phyloP scores from a whole-genome alignment of 1,140 invertebrate species.

The Drosophila bocqueti region DNA sequence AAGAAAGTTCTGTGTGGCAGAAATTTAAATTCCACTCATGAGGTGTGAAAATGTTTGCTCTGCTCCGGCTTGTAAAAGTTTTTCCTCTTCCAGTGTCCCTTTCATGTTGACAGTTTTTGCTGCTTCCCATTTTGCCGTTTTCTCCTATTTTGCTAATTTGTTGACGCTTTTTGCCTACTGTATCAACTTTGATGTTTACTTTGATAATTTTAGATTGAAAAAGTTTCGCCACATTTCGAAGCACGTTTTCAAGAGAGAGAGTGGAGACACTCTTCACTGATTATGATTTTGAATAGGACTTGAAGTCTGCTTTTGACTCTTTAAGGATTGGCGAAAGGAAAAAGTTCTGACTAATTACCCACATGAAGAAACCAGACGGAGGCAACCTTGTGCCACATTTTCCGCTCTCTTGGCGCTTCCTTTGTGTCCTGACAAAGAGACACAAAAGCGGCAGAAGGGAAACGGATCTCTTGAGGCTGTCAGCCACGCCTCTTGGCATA shows the following conservation, averaged over 20 bases:
- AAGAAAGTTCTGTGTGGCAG: constrained; percentile 12
- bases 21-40: constrained; percentile 79
- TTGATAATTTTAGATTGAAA: constrained; percentile 82
- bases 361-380: constrained; percentile 11
- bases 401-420: constrained; percentile 8
- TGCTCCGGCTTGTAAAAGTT: constrained; percentile 51
- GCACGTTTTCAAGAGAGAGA: constrained; percentile 21
- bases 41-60: constrained; percentile 71
- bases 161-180: constrained; percentile 37
- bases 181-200: constrained; percentile 75
- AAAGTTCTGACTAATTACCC: constrained; percentile 37
- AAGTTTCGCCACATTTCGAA: constrained; percentile 51
- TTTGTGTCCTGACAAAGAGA: constrained; percentile 12
- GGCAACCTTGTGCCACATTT: constrained; percentile 66
- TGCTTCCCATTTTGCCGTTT: constrained; percentile 20
- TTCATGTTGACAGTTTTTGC: constrained; percentile 54
- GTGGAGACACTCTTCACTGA: neutral
- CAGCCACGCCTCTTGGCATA: constrained; percentile 55
- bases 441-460: constrained; percentile 10
- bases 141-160: constrained; percentile 67
- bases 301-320: constrained; percentile 15
- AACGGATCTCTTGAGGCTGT: constrained; percentile 49
- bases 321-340: constrained; percentile 9
- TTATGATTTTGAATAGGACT: constrained; percentile 12
- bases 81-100: constrained; percentile 26